Evolutionary conservation across 2,113 vertebrate genomes (phyloP), one percentile per base, ranked within the genome.

Genomic region (Leucoraja erinaceus): DNA sequence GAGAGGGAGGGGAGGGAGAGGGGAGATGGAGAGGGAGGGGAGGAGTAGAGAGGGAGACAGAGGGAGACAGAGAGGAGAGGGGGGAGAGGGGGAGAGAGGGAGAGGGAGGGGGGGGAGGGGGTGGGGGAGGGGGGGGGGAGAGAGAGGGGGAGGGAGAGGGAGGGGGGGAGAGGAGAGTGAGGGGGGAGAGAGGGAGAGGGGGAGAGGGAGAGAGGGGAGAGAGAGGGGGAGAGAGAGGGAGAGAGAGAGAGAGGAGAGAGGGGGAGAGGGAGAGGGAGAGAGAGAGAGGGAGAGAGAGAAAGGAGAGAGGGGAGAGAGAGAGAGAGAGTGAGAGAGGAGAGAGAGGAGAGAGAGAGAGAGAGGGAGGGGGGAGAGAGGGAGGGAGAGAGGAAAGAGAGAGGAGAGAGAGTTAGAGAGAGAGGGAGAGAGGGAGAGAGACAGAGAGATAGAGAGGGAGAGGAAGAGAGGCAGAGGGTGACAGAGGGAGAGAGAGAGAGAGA

Each of bases 181-280:
- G 16, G 18, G 16, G 74, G 3, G 11, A 8, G 75, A 8, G 75
- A 10, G 25, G 7, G 3, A 3, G 8, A 10, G 9, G 25, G 9
- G 22, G 28, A 25, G 12, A 25, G 28, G 9, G 31, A 11, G 11
- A 9, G 28, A n/a, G 6, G 25, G 6, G 75, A 47, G 0, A 47
- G n/a, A 11, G 8, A 3, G 20, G 11, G 76, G 75, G 11, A 9
- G 11, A 25, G n/a, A n/a, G 6, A n/a, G 6, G 75, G 28, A n/a
- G 28, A 8, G 0, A 2, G 6, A 3, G 22, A n/a, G 31, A 25
- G 5, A n/a, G 25, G 4, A 0, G 3, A 3, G 10, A 6, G 3
- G 25, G 25, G 4, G 6, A n/a, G 5, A 1, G n/a, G 8, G 75
- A 11, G 25, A 28, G 22, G 5, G 22, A 4, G 75, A 10, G 74